A percentile compares a stretch with the other conserved stretches of the same genome.
These are phyloP conservation scores for Gonocerus acuteangulatus DNA, from an alignment of 2,888 invertebrate species.

Conservation along the genomic window DNA sequence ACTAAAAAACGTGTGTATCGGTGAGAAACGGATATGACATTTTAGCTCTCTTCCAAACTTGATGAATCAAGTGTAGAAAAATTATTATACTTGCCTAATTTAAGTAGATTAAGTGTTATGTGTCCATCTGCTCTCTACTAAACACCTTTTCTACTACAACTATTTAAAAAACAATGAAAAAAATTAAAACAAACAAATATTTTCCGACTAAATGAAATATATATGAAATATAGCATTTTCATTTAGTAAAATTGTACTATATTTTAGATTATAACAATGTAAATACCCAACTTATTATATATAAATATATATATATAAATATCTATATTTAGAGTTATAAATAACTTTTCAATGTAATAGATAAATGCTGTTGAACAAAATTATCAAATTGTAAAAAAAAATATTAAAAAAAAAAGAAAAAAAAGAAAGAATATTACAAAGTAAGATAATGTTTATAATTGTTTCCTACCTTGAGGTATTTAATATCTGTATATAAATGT, in stretches of 20 bases:
- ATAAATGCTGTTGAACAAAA: slow-evolving; percentile 5
- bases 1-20: too few relatives aligned
- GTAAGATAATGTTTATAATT: slow-evolving; percentile 19
- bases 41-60: slow-evolving; percentile 9
- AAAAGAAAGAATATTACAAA: background rate
- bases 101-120: slow-evolving; percentile 21
- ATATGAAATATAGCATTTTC: slow-evolving; percentile 15
- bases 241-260: slow-evolving; percentile 14
- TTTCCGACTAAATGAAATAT: slow-evolving; percentile 8
- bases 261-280: slow-evolving; percentile 16
- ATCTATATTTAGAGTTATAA: slow-evolving; percentile 19
- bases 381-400: background rate
- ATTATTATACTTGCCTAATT: slow-evolving; percentile 13
- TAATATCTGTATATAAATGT: slow-evolving; percentile 22
- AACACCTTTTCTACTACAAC: slow-evolving; percentile 19
- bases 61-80: background rate
- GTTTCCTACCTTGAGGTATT: slow-evolving; percentile 19
- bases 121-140: slow-evolving; percentile 19
- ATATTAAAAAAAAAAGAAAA: background rate
- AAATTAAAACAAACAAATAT: background rate
- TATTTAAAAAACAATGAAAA: background rate
- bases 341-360: slow-evolving; percentile 24
- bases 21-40: too few relatives aligned
- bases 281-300: slow-evolving; percentile 17
- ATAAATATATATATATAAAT: slow-evolving; percentile 12